Evolutionary conservation across 2,113 vertebrate genomes (phyloP).

Genomic region (Tor tambroides): DNA sequence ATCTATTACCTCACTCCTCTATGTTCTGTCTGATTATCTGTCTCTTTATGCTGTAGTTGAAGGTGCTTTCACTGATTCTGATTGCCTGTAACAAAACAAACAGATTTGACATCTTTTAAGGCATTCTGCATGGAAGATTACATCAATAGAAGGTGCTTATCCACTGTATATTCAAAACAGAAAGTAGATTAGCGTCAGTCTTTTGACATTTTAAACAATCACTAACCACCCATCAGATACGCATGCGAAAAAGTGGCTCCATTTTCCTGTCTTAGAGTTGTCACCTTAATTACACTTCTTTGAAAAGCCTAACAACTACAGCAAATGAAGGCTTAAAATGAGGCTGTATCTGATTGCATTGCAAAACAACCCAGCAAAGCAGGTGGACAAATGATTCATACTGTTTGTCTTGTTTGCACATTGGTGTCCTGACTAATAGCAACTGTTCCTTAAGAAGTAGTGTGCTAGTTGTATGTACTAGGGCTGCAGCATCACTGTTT

Average conservation of each 20-base stretch:
- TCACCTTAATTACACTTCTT: background rate
- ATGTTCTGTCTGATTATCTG: background rate
- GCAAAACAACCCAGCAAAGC: background rate
- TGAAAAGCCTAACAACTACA: conserved; percentile 1
- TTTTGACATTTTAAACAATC: conserved; percentile 10
- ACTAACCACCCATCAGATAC: background rate
- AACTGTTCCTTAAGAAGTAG: conserved; percentile 1
- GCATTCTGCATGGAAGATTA: background rate
- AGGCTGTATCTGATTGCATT: background rate
- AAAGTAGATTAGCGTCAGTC: conserved; percentile 38
- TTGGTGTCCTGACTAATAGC: background rate
- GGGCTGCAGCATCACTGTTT: background rate
- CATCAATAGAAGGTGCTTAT: conserved; percentile 21
- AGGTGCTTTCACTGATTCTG: background rate
- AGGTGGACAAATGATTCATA: conserved; percentile 21
- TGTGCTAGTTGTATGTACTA: background rate
- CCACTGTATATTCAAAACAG: conserved; percentile 24
- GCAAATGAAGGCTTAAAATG: conserved; percentile 1
- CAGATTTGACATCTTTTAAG: background rate
- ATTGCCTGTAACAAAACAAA: conserved; percentile 11
- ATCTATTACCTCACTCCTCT: background rate
- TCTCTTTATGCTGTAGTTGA: background rate
- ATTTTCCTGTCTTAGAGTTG: conserved; percentile 8
- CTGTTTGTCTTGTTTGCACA: conserved; percentile 1
- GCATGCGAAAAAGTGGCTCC: background rate